phyloP scores from a whole-genome alignment of 2,797 vertebrate genomes.

The Ambastaia sidthimunki region DNA sequence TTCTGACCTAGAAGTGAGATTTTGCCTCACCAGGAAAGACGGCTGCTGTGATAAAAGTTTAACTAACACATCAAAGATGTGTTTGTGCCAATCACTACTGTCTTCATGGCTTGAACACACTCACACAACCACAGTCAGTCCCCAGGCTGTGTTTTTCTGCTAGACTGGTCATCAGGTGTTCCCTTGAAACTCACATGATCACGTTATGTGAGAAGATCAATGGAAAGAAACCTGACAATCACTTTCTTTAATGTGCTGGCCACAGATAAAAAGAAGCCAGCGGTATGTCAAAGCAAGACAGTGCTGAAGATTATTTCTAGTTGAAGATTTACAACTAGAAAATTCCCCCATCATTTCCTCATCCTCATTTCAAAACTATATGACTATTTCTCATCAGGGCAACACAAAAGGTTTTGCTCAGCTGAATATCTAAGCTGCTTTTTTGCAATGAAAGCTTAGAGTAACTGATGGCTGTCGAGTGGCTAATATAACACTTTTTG shows the following conservation, averaged over 20 bases:
- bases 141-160: constrained; percentile 4
- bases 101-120: not conserved
- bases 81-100: not conserved
- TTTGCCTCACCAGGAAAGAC: not conserved
- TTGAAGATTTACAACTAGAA: no score
- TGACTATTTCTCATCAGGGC: no score
- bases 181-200: not conserved
- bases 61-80: not conserved
- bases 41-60: not conserved
- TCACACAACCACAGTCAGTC: constrained; percentile 1
- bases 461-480: no score
- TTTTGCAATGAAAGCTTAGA: no score
- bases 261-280: not conserved
- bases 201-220: constrained; percentile 8
- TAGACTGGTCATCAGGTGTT: constrained; percentile 20
- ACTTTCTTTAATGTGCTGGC: constrained; percentile 3
- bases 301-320: not conserved
- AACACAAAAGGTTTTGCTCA: no score
- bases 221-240: not conserved
- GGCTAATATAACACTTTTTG: no score
- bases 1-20: not conserved
- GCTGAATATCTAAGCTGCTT: no score
- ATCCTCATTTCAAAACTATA: no score
- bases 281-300: not conserved
- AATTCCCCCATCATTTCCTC: no score